Evolutionary conservation across 1,140 invertebrate species (phyloP), one percentile per base, ranked within the genome.

Genomic region (Diplogasteroides magnus): DNA sequence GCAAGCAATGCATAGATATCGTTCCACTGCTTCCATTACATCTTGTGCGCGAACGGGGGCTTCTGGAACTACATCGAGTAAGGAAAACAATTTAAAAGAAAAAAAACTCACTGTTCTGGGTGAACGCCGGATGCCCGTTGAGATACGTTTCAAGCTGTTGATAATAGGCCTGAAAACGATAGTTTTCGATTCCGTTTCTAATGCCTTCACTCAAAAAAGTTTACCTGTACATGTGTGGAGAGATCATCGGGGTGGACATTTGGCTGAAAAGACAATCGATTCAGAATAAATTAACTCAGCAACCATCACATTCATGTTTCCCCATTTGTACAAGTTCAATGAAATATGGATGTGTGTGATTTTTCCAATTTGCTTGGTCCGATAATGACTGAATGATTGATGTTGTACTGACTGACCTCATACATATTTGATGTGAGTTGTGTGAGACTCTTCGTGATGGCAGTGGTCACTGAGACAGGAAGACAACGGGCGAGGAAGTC

Each of bases 1-100:
- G 3, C 75, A 79, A 27, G 67, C 62, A 14, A 67, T 59, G 59
- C 78, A 82, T n/a, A 80, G 57, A 63, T 73, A 82, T 26, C 64
- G 78, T 61, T 80, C 78, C 23, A 80, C 64, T 59, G 77, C 68
- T 48, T 79, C 74, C 74, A 80, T 75, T 26, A 80, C 68, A 63
- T 69, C 64, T 58, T 64, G 59, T 1, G 68, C 71, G 59, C 61
- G 61, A 2, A 70, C 67, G 28, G 57, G 63, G 32, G 28, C 48
- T 31, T 62, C 59, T 14, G 66, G 19, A 65, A 3, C 3, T n/a
- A 15, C 11, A 32, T n/a, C n/a, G n/a, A n/a, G n/a, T n/a, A n/a
- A n/a, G n/a, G n/a, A n/a, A n/a, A n/a, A n/a, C n/a, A n/a, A n/a
- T n/a, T n/a, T n/a, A n/a, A n/a, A n/a, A n/a, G n/a, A n/a, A n/a